These are phyloP conservation scores for Euborellia annulipes DNA, from an alignment of 1,140 invertebrate species.

Conservation along the genomic window DNA sequence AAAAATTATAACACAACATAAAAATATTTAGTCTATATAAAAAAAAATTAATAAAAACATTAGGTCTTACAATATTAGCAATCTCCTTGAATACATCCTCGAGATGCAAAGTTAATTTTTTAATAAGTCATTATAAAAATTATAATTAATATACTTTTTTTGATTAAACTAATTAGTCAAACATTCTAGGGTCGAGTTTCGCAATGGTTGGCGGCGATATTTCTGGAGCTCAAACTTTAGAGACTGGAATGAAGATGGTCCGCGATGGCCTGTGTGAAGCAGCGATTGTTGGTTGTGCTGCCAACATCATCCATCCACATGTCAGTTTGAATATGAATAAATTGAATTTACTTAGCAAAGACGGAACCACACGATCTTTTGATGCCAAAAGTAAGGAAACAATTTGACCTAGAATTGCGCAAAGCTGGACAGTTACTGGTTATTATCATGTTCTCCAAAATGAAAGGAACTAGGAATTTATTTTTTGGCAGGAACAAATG, in stretches of 20 bases:
- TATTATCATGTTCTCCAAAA: too few species aligned
- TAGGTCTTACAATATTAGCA: neutral
- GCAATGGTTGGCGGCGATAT: conserved; percentile 79
- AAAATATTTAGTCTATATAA: neutral
- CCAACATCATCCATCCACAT: conserved; percentile 71
- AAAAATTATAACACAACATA: too few species aligned
- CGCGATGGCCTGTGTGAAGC: conserved; percentile 62
- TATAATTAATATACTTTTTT: too few species aligned
- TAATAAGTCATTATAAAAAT: too few species aligned
- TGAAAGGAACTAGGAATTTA: too few species aligned
- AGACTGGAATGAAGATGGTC: conserved; percentile 64
- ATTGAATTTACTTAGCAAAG: conserved; percentile 37
- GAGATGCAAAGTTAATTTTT: too few species aligned
- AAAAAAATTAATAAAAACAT: neutral
- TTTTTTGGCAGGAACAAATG: too few species aligned
- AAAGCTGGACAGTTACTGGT: too few species aligned
- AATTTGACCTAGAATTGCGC: too few species aligned
- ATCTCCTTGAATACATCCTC: too few species aligned
- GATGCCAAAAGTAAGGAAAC: conserved; percentile 41
- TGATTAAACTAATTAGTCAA: too few species aligned
- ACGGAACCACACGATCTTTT: conserved; percentile 45
- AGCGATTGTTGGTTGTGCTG: conserved; percentile 72
- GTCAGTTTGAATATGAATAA: conserved; percentile 48
- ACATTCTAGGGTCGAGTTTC: conserved; percentile 56
- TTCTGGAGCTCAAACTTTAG: conserved; percentile 69